A percentile compares a stretch with the other conserved stretches of the same genome.
Conservation (phyloP, 2,888 invertebrate genomes). For the Epinotia bilunana region DNA sequence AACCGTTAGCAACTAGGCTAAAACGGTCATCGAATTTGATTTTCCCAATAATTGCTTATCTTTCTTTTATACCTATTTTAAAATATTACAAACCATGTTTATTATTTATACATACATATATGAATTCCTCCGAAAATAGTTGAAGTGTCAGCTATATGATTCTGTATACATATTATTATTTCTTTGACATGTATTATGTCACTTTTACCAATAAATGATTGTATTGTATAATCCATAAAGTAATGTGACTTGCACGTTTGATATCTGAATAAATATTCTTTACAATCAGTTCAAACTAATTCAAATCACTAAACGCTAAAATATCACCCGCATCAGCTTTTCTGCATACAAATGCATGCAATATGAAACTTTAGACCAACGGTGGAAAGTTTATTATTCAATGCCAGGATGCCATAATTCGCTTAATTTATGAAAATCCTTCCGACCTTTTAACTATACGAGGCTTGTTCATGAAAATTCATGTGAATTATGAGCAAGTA, state of each 20-base stretch:
- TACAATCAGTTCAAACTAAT: not conserved
- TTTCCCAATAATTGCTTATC: too few relatives aligned
- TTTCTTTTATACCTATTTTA: too few relatives aligned
- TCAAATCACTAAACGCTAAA: not conserved
- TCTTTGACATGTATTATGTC: too few relatives aligned
- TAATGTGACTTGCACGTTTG: not conserved
- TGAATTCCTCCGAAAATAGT: too few relatives aligned
- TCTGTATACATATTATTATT: too few relatives aligned
- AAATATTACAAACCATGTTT: too few relatives aligned
- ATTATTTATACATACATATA: too few relatives aligned
- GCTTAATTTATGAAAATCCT: conserved; percentile 42
- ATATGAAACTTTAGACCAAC: not conserved
- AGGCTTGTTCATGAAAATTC: conserved; percentile 39
- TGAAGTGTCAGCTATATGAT: too few relatives aligned
- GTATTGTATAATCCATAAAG: too few relatives aligned
- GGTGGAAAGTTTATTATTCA: conserved; percentile 20
- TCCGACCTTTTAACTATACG: conserved; percentile 38
- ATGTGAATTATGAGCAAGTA: conserved; percentile 25
- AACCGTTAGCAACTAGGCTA: too few relatives aligned
- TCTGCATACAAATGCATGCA: not conserved
- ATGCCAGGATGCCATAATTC: conserved; percentile 24
- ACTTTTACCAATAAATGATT: too few relatives aligned
- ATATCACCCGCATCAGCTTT: not conserved
- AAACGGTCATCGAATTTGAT: too few relatives aligned
- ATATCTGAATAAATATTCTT: not conserved